phyloP scores from a whole-genome alignment of 2,113 vertebrate genomes.

The Cyanistes caeruleus region DNA sequence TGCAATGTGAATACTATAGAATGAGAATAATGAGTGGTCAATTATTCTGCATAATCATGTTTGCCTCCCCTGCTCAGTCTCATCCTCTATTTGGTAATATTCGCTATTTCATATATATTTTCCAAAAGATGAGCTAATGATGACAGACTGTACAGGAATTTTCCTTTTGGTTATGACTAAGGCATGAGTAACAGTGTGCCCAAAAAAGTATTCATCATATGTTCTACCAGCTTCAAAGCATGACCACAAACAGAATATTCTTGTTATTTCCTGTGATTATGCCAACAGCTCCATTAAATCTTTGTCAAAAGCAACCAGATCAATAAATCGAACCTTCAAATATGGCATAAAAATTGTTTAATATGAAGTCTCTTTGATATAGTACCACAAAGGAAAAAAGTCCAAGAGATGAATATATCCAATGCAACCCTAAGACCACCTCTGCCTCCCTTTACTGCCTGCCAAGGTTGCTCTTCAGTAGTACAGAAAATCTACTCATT shows the following conservation, averaged over 20 bases:
- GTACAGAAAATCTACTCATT: background rate
- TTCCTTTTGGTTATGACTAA: background rate
- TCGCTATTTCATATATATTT: background rate
- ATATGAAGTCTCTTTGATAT: background rate
- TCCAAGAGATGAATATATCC: rapidly evolving
- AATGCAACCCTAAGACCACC: background rate
- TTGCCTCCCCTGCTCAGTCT: background rate
- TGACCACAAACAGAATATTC: background rate
- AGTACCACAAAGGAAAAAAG: background rate
- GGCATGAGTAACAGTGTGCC: background rate
- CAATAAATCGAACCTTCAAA: background rate
- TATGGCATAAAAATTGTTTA: background rate
- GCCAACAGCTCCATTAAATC: background rate
- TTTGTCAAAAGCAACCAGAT: background rate
- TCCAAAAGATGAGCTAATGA: background rate
- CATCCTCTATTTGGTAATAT: background rate
- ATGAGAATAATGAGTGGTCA: background rate
- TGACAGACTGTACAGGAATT: background rate
- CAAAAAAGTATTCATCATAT: background rate
- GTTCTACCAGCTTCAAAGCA: background rate
- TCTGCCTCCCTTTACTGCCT: background rate
- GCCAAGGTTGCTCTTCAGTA: background rate
- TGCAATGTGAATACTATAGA: background rate
- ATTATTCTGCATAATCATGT: background rate
- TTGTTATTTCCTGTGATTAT: background rate